Conservation (phyloP, 2,797 vertebrate genomes). For the Leptatherina wallacei region DNA sequence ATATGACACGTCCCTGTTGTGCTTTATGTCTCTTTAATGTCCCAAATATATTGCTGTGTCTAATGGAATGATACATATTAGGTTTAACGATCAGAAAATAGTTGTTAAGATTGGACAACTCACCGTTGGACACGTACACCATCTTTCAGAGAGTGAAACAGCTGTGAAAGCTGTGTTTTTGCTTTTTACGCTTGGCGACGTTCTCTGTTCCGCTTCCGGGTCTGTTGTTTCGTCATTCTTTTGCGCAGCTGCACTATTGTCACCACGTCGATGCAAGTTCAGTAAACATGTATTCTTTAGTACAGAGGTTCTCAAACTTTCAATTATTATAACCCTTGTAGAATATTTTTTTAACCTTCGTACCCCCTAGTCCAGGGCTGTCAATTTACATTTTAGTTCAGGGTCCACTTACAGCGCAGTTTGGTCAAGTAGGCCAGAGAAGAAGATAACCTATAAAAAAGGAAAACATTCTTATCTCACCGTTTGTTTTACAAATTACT, state of each 20-base stretch:
- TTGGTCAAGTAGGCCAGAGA: too few species aligned
- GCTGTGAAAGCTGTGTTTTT: constrained; percentile 61
- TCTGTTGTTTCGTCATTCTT: constrained; percentile 12
- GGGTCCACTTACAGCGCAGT: too few species aligned
- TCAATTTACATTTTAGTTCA: too few species aligned
- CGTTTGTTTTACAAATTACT: too few species aligned
- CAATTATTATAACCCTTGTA: too few species aligned
- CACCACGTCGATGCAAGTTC: too few species aligned
- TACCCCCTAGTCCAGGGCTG: too few species aligned
- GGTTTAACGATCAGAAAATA: rapidly evolving
- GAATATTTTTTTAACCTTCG: too few species aligned
- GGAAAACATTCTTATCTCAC: too few species aligned
- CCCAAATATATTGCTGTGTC: rapidly evolving
- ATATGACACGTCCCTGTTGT: rapidly evolving
- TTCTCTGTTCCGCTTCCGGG: constrained; percentile 44
- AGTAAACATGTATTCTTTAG: too few species aligned
- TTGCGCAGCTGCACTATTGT: not conserved
- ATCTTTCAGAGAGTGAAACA: constrained; percentile 53
- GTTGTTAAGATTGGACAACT: constrained; percentile 38
- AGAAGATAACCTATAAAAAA: too few species aligned
- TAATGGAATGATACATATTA: rapidly evolving
- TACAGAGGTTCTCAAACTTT: too few species aligned
- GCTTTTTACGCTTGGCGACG: constrained; percentile 51
- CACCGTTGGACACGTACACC: constrained; percentile 87
- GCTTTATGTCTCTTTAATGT: not conserved